phyloP scores from a whole-genome alignment of 2,888 invertebrate species.

The Fabriciana adippe region DNA sequence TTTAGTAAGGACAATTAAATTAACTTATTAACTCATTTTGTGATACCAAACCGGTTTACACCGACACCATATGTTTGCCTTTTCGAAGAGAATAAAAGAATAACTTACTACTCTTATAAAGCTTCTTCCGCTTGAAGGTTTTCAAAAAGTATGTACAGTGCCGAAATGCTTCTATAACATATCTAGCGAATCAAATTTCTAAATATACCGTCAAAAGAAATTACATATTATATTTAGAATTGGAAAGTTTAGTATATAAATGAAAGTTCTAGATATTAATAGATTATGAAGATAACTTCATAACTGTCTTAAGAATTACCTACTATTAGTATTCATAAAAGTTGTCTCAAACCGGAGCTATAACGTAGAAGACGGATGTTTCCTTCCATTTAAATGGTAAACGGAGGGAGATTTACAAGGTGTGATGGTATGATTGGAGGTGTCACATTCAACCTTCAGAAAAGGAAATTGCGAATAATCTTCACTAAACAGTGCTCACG shows the following conservation, averaged over 20 bases:
- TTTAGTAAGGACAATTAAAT: background rate
- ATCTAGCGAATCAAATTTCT: background rate
- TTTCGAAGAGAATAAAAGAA: slow-evolving; percentile 24
- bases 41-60: background rate
- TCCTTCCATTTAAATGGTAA: slow-evolving; percentile 32
- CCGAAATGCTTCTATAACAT: too few species aligned
- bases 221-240: background rate
- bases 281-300: background rate
- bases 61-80: slow-evolving; percentile 29
- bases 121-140: slow-evolving; percentile 15
- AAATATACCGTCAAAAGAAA: background rate
- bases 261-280: background rate
- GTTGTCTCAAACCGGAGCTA: slow-evolving; percentile 28
- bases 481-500: slow-evolving; percentile 27
- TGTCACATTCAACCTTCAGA: slow-evolving; percentile 41
- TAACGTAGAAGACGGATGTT: slow-evolving; percentile 30
- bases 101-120: slow-evolving; percentile 24
- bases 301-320: background rate
- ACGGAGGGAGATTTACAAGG: slow-evolving; percentile 36
- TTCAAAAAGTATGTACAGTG: background rate
- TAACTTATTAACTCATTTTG: background rate
- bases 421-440: slow-evolving; percentile 42
- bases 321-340: slow-evolving; percentile 28
- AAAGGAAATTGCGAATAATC: slow-evolving; percentile 39
- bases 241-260: background rate